Conservation (phyloP, 2,888 invertebrate genomes). For the Zaprionus obscuricornis region DNA sequence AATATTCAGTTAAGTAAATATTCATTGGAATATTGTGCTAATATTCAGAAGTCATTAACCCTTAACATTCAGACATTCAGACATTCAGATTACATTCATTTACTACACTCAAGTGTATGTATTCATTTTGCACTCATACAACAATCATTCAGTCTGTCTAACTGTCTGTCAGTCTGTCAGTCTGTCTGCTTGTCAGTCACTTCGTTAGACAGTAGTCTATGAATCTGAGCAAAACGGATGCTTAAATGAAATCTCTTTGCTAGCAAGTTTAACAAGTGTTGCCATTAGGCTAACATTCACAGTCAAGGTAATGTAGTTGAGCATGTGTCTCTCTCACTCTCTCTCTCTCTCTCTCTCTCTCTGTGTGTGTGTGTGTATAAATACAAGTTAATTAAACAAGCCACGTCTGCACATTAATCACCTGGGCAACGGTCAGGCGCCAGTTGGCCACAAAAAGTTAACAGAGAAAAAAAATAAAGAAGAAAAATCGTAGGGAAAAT, state of each 20-base stretch:
- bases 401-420: conserved; percentile 72
- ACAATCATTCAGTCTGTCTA: background rate
- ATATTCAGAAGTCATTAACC: too few relatives aligned
- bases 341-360: too few relatives aligned
- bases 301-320: background rate
- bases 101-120: too few relatives aligned
- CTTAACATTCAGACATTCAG: too few relatives aligned
- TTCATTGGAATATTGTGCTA: too few relatives aligned
- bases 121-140: too few relatives aligned
- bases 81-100: too few relatives aligned
- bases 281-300: background rate
- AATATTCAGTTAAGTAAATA: conserved; percentile 2
- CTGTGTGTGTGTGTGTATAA: conserved; percentile 37
- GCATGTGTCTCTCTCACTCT: background rate
- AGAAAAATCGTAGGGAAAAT: too few relatives aligned
- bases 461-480: conserved; percentile 3
- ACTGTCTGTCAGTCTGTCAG: conserved; percentile 13
- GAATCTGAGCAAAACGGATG: too few relatives aligned
- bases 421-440: conserved; percentile 59
- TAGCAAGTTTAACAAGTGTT: background rate
- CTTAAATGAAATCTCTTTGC: background rate
- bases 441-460: conserved; percentile 45
- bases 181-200: too few relatives aligned
- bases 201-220: too few relatives aligned
- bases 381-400: conserved; percentile 76